Base-by-base conservation (phyloP, 2,797 vertebrate genomes). In the Parauchenoglanis ngamensis region DNA sequence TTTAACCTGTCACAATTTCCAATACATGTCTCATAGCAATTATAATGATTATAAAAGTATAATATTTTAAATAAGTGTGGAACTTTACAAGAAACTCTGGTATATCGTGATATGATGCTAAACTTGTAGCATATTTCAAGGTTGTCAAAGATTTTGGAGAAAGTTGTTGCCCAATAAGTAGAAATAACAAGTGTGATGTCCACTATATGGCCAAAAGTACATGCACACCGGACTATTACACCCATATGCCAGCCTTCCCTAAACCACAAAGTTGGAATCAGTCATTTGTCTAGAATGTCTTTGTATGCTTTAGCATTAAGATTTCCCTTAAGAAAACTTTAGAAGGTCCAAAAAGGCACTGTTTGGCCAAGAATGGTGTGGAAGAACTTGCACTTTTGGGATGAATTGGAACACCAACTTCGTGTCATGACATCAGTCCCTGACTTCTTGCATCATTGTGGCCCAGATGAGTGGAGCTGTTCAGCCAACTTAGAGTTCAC, bases 1-100 rank as follows among this genome's bases (percentile, higher is more conserved):
- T 92, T 98, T 99, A 92, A 99, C 98, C 98, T 99, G 49, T 2
- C 21, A 86, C 68, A 25, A 78, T 70, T 59, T 15, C 54, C 28
- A 61, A 61, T 31, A 63, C 19, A 83, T 23, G 44, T 83, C 80
- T 83, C 46, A 65, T 52, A 28, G 80, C n/a, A 67, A 83, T 83
- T 67, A 31, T 21, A 67, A 28, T 31, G 61, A 52, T 10, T 49
- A 28, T 82, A 49, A 49, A 0, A 25, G 59, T 82, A 2, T 67
- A 52, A 67, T 28, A 49, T 79, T 79, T 59, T 21, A 79, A 79
- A 57, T 40, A 40, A 52, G 21, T 7, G 8, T 40, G 4, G 49
- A 56, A 35, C 52, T 13, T 19, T 28, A 13, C 25, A 54, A 54
- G 31, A 46, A 79, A 28, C 28, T 52, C 6, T 56, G n/a, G 15